A percentile compares a stretch with the other conserved stretches of the same genome.
Evolutionary conservation across 2,888 invertebrate species (phyloP).

Genomic region (Aporophyla lueneburgensis): DNA sequence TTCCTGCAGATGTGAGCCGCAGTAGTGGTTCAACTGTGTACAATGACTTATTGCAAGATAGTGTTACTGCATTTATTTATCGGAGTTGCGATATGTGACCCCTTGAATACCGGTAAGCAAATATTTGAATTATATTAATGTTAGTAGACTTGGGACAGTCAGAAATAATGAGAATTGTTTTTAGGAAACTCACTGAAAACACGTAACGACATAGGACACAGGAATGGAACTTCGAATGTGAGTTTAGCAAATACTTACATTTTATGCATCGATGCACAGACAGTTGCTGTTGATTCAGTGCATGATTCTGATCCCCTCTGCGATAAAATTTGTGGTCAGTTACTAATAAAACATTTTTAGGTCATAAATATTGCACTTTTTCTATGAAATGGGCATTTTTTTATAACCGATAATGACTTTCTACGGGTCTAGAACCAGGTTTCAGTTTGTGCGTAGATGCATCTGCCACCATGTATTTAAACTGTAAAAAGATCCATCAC

Average conservation of each 20-base stretch:
- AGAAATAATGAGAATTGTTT: conserved; percentile 36
- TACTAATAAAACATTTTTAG: no score
- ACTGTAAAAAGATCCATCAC: neutral
- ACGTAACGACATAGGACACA: conserved; percentile 8
- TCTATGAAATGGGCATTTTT: no score
- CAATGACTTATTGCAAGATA: conserved; percentile 58
- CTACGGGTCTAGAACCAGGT: no score
- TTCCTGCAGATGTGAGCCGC: conserved; percentile 32
- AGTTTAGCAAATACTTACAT: conserved; percentile 33
- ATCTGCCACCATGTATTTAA: no score
- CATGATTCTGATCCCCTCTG: no score
- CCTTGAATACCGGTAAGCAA: conserved; percentile 51
- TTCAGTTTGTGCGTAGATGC: no score
- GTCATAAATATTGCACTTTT: no score
- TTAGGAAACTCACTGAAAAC: conserved; percentile 32
- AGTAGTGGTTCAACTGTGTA: conserved; percentile 53
- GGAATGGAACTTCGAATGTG: conserved; percentile 45
- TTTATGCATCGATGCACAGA: neutral
- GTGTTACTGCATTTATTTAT: conserved; percentile 53
- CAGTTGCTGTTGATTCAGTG: no score
- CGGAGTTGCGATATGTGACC: conserved; percentile 51
- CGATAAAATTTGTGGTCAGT: no score
- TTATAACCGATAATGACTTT: no score
- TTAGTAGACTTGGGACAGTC: neutral
- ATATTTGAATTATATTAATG: neutral